Base-by-base conservation (phyloP, 2,797 vertebrate species). In the Macropus fuliginosus region DNA sequence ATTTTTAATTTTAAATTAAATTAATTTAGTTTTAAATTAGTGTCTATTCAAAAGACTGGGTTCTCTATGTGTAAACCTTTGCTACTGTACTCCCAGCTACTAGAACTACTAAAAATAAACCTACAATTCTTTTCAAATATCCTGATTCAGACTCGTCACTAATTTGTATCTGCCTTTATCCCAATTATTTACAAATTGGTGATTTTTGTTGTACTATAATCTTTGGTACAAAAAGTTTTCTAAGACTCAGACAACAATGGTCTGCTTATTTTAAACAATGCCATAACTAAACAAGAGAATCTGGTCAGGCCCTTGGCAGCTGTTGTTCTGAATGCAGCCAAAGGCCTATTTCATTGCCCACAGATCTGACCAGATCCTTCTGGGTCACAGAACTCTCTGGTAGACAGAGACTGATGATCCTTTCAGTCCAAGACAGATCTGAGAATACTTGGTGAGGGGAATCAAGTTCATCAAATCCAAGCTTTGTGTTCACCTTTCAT, bases 321-420 rank as follows among this genome's bases (percentile, higher is more conserved):
- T 66, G 13, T 5, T 3, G 2, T 9, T 1, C n/a, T 0, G 50
- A 3, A 13, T 57, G 55, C 18, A 56, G 31, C 1, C 10, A 1
- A 29, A 46, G 74, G 27, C 66, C 62, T 4, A 74, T 31, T 54
- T 74, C 56, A 56, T 0, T 0, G 13, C 40, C 55, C 21, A 56
- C 52, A 52, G 54, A 27, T 56, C 24, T 8, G 24, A 50, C 40
- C 9, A 87, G 40, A 87, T 46, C n/a, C 18, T 46, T 10, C 21
- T 81, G 27, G 31, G 10, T 12, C 55, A 13, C 0, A 46, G 56
- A 55, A 46, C 57, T 11, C 12, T 46, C n/a, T 40, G 16, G 54
- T 81, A 40, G 50, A 27, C 31, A 54, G 34, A 34, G 0, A 11
- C 12, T 2, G 10, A 87, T 1, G 8, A 50, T 46, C 74, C 74